Conservation (phyloP, 2,797 vertebrate species). For the Acipenser ruthenus region DNA sequence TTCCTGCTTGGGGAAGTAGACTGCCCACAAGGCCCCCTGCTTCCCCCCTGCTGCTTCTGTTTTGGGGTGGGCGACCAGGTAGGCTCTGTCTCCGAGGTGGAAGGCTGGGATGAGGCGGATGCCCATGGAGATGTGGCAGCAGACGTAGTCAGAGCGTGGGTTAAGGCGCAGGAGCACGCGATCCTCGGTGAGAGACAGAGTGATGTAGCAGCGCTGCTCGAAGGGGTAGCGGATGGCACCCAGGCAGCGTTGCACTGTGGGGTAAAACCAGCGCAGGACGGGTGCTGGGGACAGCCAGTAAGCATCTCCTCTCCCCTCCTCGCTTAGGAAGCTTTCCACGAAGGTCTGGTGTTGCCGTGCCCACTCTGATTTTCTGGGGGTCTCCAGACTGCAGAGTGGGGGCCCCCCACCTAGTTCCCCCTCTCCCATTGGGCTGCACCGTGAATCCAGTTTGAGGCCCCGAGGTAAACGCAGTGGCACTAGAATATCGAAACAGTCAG, state of each 20-base stretch:
- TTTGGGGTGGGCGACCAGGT: slow-evolving; percentile 46
- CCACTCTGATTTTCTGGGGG: slow-evolving; percentile 38
- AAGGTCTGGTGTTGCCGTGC: slow-evolving; percentile 50
- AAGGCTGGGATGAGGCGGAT: slow-evolving; percentile 71
- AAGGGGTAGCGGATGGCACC: slow-evolving; percentile 64
- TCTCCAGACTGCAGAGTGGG: slow-evolving; percentile 52
- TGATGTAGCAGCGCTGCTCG: slow-evolving; percentile 66
- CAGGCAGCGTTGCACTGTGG: slow-evolving; percentile 66
- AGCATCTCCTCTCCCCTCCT: slow-evolving; percentile 28
- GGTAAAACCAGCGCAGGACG: slow-evolving; percentile 74
- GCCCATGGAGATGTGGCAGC: slow-evolving; percentile 78
- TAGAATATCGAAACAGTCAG: slow-evolving; percentile 71
- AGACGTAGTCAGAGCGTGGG: slow-evolving; percentile 74
- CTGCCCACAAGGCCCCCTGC: slow-evolving; percentile 53
- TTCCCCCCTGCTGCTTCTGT: not conserved
- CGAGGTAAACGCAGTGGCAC: slow-evolving; percentile 66
- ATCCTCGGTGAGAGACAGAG: slow-evolving; percentile 48
- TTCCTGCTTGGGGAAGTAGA: slow-evolving; percentile 66
- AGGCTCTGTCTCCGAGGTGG: slow-evolving; percentile 63
- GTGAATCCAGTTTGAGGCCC: slow-evolving; percentile 49
- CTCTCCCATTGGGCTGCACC: slow-evolving; percentile 19
- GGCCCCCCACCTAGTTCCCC: slow-evolving; percentile 19
- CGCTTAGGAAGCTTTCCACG: slow-evolving; percentile 51
- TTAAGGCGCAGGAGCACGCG: slow-evolving; percentile 61
- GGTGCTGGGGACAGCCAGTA: slow-evolving; percentile 53